These are phyloP conservation scores for Meliscaeva auricollis DNA, from an alignment of 2,888 invertebrate species.

Conservation along the genomic window DNA sequence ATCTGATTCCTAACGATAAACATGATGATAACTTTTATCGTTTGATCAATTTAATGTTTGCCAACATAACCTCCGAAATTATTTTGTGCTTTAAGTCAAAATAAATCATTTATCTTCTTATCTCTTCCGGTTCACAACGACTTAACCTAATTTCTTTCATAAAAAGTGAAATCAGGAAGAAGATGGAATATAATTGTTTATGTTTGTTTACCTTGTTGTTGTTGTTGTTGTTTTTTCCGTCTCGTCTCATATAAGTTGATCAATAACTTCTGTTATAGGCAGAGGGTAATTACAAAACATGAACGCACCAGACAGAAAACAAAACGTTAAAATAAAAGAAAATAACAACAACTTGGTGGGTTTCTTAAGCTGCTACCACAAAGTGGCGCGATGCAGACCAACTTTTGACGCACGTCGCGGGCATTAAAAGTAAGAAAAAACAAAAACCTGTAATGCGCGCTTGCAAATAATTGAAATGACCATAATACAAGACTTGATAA, in stretches of 20 bases:
- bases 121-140: conserved; percentile 50
- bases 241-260: conserved; percentile 34
- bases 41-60: background rate
- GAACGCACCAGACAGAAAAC: conserved; percentile 57
- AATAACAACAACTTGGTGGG: conserved; percentile 11
- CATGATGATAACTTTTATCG: too few relatives aligned
- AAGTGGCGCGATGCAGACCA: conserved; percentile 4
- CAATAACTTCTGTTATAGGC: conserved; percentile 58
- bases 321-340: conserved; percentile 15
- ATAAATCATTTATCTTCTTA: background rate
- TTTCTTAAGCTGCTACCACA: conserved; percentile 42
- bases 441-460: conserved; percentile 56
- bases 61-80: background rate
- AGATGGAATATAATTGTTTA: conserved; percentile 51
- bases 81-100: background rate
- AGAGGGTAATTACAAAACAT: conserved; percentile 65
- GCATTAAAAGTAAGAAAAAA: conserved; percentile 9
- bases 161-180: conserved; percentile 75
- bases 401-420: conserved; percentile 40
- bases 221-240: background rate
- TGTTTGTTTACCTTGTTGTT: conserved; percentile 32
- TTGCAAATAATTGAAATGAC: conserved; percentile 43
- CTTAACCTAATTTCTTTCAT: conserved; percentile 63
- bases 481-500: conserved; percentile 47
- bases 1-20: too few relatives aligned